Evolutionary conservation across 2,888 invertebrate species (phyloP).

Genomic region (Metellina segmentata): DNA sequence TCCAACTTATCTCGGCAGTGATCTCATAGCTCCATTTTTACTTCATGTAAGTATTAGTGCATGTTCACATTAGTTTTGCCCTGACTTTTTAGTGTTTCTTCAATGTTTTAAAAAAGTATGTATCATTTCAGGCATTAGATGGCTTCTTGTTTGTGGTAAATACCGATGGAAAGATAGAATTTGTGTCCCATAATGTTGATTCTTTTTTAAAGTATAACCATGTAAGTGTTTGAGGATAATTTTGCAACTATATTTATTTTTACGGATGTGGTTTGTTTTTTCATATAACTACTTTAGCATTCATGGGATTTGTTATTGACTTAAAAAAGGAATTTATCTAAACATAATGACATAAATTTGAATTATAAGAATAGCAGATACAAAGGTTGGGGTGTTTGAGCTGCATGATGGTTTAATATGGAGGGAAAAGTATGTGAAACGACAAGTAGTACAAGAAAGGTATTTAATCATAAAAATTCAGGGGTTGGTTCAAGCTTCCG

Average conservation of each 20-base stretch:
- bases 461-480: too few species aligned
- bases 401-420: too few species aligned
- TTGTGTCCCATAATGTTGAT: constrained; percentile 95
- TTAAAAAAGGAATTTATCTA: too few species aligned
- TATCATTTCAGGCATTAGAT: constrained; percentile 87
- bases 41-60: constrained; percentile 85
- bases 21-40: constrained; percentile 87
- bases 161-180: constrained; percentile 94
- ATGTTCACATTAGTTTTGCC: background rate
- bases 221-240: constrained; percentile 79
- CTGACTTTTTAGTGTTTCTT: constrained; percentile 3
- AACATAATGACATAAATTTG: too few species aligned
- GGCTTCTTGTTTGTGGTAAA: constrained; percentile 95
- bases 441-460: too few species aligned
- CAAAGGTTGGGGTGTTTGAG: too few species aligned
- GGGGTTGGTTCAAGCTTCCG: too few species aligned
- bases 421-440: too few species aligned
- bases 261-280: background rate
- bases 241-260: background rate
- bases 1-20: constrained; percentile 87
- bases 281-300: background rate
- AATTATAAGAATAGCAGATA: too few species aligned
- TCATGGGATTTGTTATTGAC: background rate
- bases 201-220: constrained; percentile 93
- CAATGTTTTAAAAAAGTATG: background rate